Conservation (phyloP, 2,888 invertebrate species). For the Clusia tigrina region DNA sequence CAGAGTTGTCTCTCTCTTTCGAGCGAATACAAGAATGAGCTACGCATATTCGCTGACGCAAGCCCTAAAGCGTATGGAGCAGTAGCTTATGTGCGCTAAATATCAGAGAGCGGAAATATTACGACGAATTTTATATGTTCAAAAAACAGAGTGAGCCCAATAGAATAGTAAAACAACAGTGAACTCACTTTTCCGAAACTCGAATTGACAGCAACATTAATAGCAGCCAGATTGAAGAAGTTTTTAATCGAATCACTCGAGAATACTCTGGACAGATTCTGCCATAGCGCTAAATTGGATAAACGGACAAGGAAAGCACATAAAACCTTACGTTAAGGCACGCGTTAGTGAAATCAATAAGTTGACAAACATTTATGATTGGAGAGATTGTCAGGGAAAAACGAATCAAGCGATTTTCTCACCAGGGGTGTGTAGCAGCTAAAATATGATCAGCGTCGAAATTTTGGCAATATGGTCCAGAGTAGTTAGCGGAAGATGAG, state of each 20-base stretch:
- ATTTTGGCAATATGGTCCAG: conserved; percentile 2
- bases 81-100: too few species aligned
- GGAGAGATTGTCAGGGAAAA: conserved; percentile 16
- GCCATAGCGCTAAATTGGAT: conserved; percentile 14
- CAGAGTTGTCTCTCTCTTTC: conserved; percentile 28
- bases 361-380: conserved; percentile 19
- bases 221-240: conserved; percentile 1
- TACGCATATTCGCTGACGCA: too few species aligned
- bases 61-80: too few species aligned
- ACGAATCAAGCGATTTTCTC: conserved; percentile 13
- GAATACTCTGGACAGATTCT: conserved; percentile 3
- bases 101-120: conserved; percentile 8
- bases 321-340: conserved; percentile 5
- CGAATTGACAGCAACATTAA: conserved; percentile 11
- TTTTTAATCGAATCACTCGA: conserved; percentile 3
- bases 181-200: conserved; percentile 7
- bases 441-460: not conserved
- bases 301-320: not conserved
- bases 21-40: too few species aligned
- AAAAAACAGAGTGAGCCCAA: conserved; percentile 18
- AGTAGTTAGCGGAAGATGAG: not conserved
- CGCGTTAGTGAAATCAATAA: conserved; percentile 21
- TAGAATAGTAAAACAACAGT: not conserved
- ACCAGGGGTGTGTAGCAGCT: too few species aligned
- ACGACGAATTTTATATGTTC: conserved; percentile 24